These are phyloP conservation scores for Oreohelix idahoensis DNA, from an alignment of 1,140 invertebrate genomes.

Conservation along the genomic window DNA sequence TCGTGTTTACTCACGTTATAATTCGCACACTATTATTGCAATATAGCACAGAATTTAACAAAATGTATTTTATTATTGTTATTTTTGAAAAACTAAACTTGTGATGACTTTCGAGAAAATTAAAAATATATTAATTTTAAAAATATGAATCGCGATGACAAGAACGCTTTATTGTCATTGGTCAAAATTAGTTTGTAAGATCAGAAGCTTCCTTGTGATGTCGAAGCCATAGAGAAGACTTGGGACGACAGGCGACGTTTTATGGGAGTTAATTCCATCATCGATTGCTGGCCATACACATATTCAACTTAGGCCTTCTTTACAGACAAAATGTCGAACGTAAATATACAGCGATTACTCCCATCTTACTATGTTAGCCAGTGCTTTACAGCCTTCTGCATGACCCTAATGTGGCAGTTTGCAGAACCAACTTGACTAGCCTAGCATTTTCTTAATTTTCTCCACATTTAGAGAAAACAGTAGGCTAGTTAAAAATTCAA, in stretches of 20 bases:
- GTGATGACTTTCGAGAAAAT: not conserved
- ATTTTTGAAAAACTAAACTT: not conserved
- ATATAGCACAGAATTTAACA: conserved; percentile 72
- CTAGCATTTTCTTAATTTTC: no score
- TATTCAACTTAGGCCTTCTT: not conserved
- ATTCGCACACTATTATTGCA: conserved; percentile 70
- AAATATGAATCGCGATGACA: not conserved
- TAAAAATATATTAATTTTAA: not conserved
- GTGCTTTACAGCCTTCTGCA: not conserved
- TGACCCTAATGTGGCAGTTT: no score
- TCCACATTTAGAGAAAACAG: no score
- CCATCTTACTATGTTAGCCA: no score
- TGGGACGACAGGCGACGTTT: not conserved
- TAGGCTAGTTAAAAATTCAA: no score
- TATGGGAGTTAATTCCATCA: not conserved
- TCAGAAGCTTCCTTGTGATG: conserved; percentile 14
- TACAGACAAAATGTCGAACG: not conserved
- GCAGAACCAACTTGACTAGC: no score
- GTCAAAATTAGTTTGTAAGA: not conserved
- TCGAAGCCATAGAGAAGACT: not conserved
- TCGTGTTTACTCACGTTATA: conserved; percentile 78
- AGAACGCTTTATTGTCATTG: not conserved
- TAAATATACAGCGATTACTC: no score
- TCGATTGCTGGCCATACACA: not conserved
- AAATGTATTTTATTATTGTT: not conserved